Base-by-base conservation (phyloP, 2,888 invertebrate species). In the Tiliacea citrago region DNA sequence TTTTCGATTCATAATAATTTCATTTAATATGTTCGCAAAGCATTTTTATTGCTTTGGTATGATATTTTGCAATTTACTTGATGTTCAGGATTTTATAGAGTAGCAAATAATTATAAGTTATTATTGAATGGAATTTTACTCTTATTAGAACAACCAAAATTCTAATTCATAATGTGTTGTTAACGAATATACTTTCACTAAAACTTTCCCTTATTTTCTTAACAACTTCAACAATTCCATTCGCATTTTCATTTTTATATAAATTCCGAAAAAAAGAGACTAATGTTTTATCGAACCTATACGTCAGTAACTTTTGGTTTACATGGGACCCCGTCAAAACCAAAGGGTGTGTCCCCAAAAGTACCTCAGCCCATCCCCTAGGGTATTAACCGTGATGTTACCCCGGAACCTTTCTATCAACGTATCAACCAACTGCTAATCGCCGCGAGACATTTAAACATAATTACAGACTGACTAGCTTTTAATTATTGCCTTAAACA, bases 401-500 rank as follows among this genome's bases (percentile, higher is more conserved):
- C 65, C 81, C 83, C 82, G 83, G 84, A 83, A 83, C 84, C 76
- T 61, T 83, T 57, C 47, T 67, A 83, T 85, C 86, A 77, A 69
- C 62, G 42, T 67, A 83, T 85, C 86, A 77, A 69, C 62, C 87
- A 86, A 87, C 89, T 88, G 88, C 68, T 75, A 49, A 82, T 65
- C 35, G 87, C 89, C 88, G n/a, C 74, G 60, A 84, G 89, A 84
- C 73, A 83, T 82, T 85, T 75, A 85, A 72, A 75, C 77, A 79
- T 81, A 85, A 87, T 85, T 81, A 83, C 57, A 83, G 16, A 67
- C 63, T 73, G 81, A 68, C 85, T 82, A 84, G 75, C 81, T 88
- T 88, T 88, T 88, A 88, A 88, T 88, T 88, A 83, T 81, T 79
- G 73, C 77, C 61, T 87, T 79, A 29, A 69, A 76, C 71, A 77